Evolutionary conservation across 30 jellyfish, hydroid and myxozoan species (phyloP).

Genomic region (Cassiopea andromeda): DNA sequence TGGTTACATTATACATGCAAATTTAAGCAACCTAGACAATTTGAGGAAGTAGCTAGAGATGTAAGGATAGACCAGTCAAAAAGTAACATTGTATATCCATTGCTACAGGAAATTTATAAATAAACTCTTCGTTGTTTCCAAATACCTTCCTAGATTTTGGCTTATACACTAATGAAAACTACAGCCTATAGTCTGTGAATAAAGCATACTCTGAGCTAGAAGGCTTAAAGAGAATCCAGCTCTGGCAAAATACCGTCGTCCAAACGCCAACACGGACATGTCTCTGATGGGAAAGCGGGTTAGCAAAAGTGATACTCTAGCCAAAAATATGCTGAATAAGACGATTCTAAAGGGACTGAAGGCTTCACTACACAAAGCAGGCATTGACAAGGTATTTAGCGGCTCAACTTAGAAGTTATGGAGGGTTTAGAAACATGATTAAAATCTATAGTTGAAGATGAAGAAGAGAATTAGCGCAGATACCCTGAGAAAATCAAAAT

Average conservation of each 20-base stretch:
- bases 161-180: background rate
- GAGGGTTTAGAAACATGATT: background rate
- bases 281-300: conserved; percentile 14
- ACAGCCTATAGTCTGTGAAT: background rate
- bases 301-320: background rate
- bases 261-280: background rate
- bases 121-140: too few species aligned
- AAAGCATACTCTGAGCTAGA: background rate
- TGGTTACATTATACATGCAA: too few species aligned
- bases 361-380: background rate
- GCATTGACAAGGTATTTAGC: conserved; percentile 1
- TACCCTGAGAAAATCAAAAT: conserved; percentile 2
- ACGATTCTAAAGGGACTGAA: background rate
- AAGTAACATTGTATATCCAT: too few species aligned
- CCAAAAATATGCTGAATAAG: background rate
- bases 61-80: too few species aligned
- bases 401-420: background rate
- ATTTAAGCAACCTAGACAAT: too few species aligned
- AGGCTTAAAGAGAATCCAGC: background rate
- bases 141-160: too few species aligned
- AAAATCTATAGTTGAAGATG: background rate
- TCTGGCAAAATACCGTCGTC: background rate
- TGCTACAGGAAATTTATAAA: too few species aligned
- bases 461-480: conserved; percentile 3
- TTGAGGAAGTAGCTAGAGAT: too few species aligned